These are phyloP conservation scores for Drosophila multiciliata DNA, from an alignment of 2,888 invertebrate species.

Conservation along the genomic window DNA sequence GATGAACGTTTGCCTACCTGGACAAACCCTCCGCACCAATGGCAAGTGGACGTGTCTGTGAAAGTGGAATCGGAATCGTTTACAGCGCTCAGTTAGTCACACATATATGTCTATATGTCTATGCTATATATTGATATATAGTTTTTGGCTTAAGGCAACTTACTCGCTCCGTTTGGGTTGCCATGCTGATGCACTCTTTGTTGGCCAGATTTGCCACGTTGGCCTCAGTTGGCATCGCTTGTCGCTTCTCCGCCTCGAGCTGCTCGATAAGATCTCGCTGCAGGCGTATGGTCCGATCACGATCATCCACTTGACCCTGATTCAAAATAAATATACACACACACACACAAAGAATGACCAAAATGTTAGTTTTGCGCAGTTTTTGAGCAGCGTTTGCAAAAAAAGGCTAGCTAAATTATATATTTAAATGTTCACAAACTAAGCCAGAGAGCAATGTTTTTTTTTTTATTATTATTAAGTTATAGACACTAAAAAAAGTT, in stretches of 20 bases:
- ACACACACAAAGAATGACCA: background rate
- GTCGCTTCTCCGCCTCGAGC: slow-evolving; percentile 83
- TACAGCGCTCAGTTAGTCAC: slow-evolving; percentile 69
- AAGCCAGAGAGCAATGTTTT: slow-evolving; percentile 68
- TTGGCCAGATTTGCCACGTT: slow-evolving; percentile 45
- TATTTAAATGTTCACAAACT: slow-evolving; percentile 52
- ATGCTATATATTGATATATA: slow-evolving; percentile 1
- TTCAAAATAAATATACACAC: slow-evolving; percentile 11
- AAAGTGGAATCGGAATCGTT: slow-evolving; percentile 67
- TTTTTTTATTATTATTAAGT: slow-evolving; percentile 8
- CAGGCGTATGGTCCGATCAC: slow-evolving; percentile 92
- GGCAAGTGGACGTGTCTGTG: slow-evolving; percentile 85
- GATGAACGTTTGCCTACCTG: slow-evolving; percentile 82
- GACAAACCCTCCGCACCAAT: slow-evolving; percentile 85
- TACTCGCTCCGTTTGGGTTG: slow-evolving; percentile 95
- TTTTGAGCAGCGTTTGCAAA: slow-evolving; percentile 50
- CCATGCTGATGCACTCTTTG: slow-evolving; percentile 90
- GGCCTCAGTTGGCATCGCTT: slow-evolving; percentile 34
- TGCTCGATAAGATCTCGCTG: slow-evolving; percentile 91
- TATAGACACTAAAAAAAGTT: slow-evolving; percentile 42
- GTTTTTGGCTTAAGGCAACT: slow-evolving; percentile 47
- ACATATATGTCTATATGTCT: slow-evolving; percentile 15
- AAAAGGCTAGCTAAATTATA: slow-evolving; percentile 58
- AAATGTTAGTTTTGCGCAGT: slow-evolving; percentile 37
- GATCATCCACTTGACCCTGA: slow-evolving; percentile 93